Conservation (phyloP, 2,113 vertebrate species). For the Chamaetylas fuelleborni region DNA sequence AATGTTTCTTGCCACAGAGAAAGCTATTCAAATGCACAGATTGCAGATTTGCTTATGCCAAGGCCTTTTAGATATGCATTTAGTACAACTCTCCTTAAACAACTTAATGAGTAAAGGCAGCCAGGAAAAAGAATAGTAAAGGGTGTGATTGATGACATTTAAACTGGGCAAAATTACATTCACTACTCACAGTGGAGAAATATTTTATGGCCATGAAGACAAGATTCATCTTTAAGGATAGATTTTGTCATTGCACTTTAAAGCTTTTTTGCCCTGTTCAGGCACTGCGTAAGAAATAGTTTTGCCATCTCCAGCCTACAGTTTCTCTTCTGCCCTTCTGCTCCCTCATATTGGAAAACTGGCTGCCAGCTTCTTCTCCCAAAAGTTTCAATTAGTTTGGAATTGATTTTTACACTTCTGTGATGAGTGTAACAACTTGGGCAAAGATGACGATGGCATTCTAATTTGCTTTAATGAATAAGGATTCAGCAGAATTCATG, state of each 20-base stretch:
- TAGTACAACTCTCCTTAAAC: not conserved
- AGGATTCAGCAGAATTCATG: not conserved
- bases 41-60: not conserved
- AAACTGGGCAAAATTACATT: not conserved
- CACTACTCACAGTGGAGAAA: not conserved
- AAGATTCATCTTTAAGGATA: not conserved
- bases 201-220: not conserved
- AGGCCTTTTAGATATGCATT: not conserved
- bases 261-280: not conserved
- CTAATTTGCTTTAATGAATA: not conserved
- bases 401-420: slow-evolving; percentile 18
- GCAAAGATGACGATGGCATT: not conserved
- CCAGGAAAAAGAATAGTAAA: slow-evolving; percentile 4
- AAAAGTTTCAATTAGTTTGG: slow-evolving; percentile 22
- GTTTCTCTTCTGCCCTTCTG: not conserved
- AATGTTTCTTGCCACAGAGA: not conserved
- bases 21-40: not conserved
- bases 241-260: not conserved
- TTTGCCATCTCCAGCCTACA: not conserved
- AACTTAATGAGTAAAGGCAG: not conserved
- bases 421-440: not conserved
- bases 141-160: not conserved
- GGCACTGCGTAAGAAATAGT: not conserved
- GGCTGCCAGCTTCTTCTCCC: not conserved
- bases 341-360: not conserved